These are phyloP conservation scores for Harpalus rufipes DNA, from an alignment of 2,888 invertebrate genomes.

Conservation along the genomic window DNA sequence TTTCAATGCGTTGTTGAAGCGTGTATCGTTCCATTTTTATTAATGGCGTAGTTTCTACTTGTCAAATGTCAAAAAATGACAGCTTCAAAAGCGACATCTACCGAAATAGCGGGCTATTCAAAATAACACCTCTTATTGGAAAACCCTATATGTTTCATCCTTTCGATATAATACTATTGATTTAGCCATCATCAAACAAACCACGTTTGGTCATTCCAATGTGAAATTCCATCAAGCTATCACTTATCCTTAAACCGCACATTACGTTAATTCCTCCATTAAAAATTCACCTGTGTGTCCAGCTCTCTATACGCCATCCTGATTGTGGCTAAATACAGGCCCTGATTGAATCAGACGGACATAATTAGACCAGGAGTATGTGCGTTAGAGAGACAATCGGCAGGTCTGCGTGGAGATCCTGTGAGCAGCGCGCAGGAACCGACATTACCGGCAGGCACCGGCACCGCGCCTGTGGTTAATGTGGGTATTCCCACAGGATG, in stretches of 20 bases:
- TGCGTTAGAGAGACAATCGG: neutral
- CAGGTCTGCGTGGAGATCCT: neutral
- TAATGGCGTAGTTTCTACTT: too few relatives aligned
- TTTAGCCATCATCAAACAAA: too few relatives aligned
- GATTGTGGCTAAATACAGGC: slow-evolving; percentile 23
- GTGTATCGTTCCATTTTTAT: too few relatives aligned
- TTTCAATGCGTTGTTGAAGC: too few relatives aligned
- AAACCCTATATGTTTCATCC: too few relatives aligned
- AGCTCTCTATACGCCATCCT: neutral
- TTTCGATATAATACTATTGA: too few relatives aligned
- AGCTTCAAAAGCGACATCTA: too few relatives aligned
- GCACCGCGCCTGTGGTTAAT: slow-evolving; percentile 38
- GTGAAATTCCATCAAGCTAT: neutral
- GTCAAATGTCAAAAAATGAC: too few relatives aligned
- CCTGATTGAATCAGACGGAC: slow-evolving; percentile 41
- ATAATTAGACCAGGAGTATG: slow-evolving; percentile 34
- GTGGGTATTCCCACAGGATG: slow-evolving; percentile 45
- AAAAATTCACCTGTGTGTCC: neutral
- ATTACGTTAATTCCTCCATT: neutral
- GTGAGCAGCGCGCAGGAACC: neutral
- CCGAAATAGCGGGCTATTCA: too few relatives aligned
- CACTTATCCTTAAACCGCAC: neutral
- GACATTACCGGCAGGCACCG: neutral
- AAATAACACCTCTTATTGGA: too few relatives aligned
- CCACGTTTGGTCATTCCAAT: too few relatives aligned